Evolutionary conservation across 1,140 invertebrate species (phyloP), one percentile per base, ranked within the genome.

Genomic region (Diuraphis noxia): DNA sequence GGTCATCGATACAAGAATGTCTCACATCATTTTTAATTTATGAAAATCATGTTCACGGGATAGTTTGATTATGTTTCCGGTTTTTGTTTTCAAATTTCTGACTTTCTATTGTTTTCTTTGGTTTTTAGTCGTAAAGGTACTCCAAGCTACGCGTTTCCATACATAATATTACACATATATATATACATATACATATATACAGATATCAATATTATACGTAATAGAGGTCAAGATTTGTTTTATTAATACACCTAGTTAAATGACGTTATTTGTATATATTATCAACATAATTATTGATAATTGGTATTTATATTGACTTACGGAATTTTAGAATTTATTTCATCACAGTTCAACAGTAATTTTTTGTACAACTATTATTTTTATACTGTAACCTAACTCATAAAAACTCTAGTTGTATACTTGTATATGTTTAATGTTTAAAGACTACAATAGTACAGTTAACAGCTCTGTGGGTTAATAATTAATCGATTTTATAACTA

Each of bases 1-100:
- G 89, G 89, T 91, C 89, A 91, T 91, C 89, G 72, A 91, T 81
- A 81, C 89, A 82, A 82, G 89, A 91, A 91, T 91, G 89, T 91
- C 63, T 91, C 77, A 82, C 36, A 49, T 82, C 23, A 52, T 91
- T 46, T 91, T 91, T 81, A 91, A 91, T 82, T 91, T 91, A 91
- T 81, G 41, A 81, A 91, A 91, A 91, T 91, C 89, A 82, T 91
- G 77, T 79, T 38, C 72, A 36, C 89, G 36, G 43, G 36, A 81
- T 49, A n/a, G 77, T 46, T 34, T 34, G 72, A 90, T 41, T 46
- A 90, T 90, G 10, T 91, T 91, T 91, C 89, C 77, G 77, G 89
- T 91, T 91, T 91, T 82, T 90, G 63, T 79, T 72, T 86, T 52
- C 8, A 88, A 77, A 43, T 34, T 89, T 77, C 63, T 9, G 88